Conservation (phyloP, 2,797 vertebrate genomes). For the Sebastes itinus region DNA sequence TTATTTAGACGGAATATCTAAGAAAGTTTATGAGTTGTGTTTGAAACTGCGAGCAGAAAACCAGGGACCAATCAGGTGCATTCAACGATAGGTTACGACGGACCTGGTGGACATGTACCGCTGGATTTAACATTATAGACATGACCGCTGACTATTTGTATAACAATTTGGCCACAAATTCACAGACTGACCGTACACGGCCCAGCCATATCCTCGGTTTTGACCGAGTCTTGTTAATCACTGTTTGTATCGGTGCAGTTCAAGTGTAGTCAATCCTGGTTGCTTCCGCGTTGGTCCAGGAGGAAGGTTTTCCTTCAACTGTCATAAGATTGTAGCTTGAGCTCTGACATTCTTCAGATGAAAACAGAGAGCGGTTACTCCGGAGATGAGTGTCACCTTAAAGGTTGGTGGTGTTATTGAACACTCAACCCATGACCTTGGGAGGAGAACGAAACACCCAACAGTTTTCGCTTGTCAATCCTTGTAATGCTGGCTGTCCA, state of each 20-base stretch:
- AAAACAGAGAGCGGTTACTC: background rate
- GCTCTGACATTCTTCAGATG: background rate
- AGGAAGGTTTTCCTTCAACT: background rate
- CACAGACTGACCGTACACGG: too few species aligned
- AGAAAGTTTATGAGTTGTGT: too few species aligned
- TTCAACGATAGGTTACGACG: too few species aligned
- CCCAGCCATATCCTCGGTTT: too few species aligned
- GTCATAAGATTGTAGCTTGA: background rate
- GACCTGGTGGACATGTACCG: too few species aligned
- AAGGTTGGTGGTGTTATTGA: background rate
- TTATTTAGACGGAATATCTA: too few species aligned
- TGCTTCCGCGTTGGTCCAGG: background rate
- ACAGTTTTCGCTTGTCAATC: background rate
- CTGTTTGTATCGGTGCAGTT: background rate
- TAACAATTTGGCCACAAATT: too few species aligned
- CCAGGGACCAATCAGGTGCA: too few species aligned
- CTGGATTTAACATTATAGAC: too few species aligned
- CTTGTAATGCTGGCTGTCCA: background rate
- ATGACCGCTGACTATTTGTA: too few species aligned
- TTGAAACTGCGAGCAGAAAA: too few species aligned
- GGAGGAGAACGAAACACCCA: background rate
- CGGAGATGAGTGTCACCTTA: background rate
- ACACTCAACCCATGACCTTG: conserved; percentile 5
- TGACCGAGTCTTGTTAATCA: background rate
- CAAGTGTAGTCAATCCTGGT: background rate